Conservation (phyloP, 2,888 invertebrate genomes). For the Drosophila mercatorum region DNA sequence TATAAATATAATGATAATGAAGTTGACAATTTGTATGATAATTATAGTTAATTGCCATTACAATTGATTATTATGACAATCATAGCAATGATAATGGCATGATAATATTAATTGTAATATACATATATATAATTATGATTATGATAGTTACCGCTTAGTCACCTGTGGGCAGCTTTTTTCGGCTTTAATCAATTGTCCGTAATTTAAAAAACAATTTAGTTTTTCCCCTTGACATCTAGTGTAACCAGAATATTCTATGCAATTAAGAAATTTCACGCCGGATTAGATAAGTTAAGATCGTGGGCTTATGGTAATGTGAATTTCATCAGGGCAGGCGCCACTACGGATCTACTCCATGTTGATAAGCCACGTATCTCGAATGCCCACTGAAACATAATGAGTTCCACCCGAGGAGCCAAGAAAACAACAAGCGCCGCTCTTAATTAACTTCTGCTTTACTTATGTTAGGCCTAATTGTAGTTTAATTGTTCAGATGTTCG, state of each 20-base stretch:
- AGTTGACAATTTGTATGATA: too few species aligned
- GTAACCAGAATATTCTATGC: background rate
- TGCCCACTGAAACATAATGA: background rate
- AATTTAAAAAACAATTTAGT: too few species aligned
- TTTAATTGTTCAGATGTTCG: slow-evolving; percentile 48
- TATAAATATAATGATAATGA: too few species aligned
- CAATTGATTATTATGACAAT: too few species aligned
- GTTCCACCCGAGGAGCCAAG: background rate
- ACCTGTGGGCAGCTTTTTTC: background rate
- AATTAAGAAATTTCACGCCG: background rate
- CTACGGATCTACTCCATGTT: background rate
- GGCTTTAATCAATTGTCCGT: too few species aligned
- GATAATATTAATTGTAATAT: too few species aligned
- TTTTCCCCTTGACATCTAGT: background rate
- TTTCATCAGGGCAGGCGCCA: slow-evolving; percentile 17
- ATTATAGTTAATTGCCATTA: too few species aligned
- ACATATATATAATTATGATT: too few species aligned
- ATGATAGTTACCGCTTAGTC: too few species aligned
- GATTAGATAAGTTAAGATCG: slow-evolving; percentile 34
- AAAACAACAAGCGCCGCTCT: background rate
- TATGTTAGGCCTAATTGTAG: slow-evolving; percentile 17
- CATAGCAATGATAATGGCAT: too few species aligned
- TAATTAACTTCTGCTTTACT: slow-evolving; percentile 12
- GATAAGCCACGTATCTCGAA: background rate
- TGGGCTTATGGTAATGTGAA: background rate